Evolutionary conservation across 2,797 vertebrate genomes (phyloP).

Genomic region (Pipistrellus nathusii): DNA sequence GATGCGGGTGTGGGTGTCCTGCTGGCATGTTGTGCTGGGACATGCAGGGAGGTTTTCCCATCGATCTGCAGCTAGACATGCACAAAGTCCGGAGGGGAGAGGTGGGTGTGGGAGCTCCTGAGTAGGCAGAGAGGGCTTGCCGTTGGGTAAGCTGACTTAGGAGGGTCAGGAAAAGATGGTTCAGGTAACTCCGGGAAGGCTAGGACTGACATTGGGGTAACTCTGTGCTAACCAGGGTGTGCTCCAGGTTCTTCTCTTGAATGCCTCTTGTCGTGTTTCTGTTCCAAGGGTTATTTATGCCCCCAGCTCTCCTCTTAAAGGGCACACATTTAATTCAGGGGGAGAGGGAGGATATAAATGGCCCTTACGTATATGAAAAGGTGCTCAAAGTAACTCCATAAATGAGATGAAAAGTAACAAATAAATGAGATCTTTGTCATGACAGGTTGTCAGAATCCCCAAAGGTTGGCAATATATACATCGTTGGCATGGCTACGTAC

Average conservation of each 20-base stretch:
- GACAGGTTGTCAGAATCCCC: neutral
- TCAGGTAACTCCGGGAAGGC: neutral
- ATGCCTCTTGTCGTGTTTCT: neutral
- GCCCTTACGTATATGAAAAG: neutral
- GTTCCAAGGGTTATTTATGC: neutral
- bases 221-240: neutral
- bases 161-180: neutral
- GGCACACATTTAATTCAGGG: neutral
- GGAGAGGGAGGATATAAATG: neutral
- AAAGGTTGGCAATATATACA: neutral
- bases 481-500: neutral
- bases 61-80: neutral
- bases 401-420: neutral
- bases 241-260: neutral
- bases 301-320: neutral
- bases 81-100: neutral
- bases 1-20: neutral
- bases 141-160: neutral
- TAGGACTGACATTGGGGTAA: neutral
- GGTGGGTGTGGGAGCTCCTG: neutral
- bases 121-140: neutral
- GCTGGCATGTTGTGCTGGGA: neutral
- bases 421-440: neutral
- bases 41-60: neutral
- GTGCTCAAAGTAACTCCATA: neutral